Evolutionary conservation across 2,113 vertebrate species (phyloP).

Genomic region (Mixornis gularis): DNA sequence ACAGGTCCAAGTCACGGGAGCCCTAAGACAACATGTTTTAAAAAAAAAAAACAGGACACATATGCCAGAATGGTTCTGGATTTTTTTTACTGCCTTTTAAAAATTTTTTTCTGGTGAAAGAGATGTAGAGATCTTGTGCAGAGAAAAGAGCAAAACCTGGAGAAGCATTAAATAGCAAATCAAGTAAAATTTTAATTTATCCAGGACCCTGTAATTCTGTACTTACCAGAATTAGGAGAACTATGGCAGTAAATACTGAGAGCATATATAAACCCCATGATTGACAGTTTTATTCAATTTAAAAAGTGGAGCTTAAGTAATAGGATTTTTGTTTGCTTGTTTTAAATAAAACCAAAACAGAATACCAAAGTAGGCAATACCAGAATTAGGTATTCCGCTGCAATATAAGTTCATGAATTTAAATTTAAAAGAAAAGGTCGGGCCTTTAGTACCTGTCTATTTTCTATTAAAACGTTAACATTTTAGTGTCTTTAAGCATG

Average conservation of each 20-base stretch:
- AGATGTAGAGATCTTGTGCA: neutral
- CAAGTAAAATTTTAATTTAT: neutral
- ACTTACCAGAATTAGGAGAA: neutral
- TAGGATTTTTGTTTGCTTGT: neutral
- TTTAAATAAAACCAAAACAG: slow-evolving; percentile 3
- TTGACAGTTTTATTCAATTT: neutral
- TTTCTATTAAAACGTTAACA: neutral
- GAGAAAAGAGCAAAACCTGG: neutral
- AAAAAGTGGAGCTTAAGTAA: neutral
- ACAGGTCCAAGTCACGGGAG: neutral
- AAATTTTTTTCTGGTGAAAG: neutral
- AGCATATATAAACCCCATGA: neutral
- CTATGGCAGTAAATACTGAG: neutral
- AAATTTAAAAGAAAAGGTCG: neutral
- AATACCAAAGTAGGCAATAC: neutral
- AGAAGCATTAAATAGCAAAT: neutral
- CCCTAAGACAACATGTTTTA: neutral
- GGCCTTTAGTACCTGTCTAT: neutral
- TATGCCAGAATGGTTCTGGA: neutral
- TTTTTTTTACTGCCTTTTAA: neutral
- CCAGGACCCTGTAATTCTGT: neutral
- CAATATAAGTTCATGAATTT: neutral
- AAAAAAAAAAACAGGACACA: neutral
- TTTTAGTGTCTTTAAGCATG: neutral
- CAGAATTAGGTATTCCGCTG: neutral